Conservation (phyloP, 2,888 invertebrate species). For the Ectobius pallidus region DNA sequence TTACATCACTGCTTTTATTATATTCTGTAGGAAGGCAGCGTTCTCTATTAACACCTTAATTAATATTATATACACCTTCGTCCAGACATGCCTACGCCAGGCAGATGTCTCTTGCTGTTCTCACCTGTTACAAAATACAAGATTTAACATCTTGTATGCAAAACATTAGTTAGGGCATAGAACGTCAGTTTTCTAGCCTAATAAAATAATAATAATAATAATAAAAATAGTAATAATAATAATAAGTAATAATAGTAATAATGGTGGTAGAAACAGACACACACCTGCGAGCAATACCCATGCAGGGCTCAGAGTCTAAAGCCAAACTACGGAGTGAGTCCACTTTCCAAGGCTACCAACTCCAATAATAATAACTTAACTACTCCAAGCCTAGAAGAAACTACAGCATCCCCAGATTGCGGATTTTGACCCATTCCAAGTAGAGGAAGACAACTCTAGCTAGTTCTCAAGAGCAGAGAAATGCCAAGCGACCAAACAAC, state of each 20-base stretch:
- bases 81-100: too few species aligned
- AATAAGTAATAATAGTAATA: too few species aligned
- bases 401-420: background rate
- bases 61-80: too few species aligned
- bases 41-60: too few species aligned
- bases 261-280: constrained; percentile 19
- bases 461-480: background rate
- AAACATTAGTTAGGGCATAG: background rate
- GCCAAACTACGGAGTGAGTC: constrained; percentile 25
- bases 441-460: constrained; percentile 14
- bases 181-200: constrained; percentile 23
- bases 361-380: constrained; percentile 16
- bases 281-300: constrained; percentile 33
- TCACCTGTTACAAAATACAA: too few species aligned
- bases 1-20: too few species aligned
- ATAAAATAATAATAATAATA: too few species aligned
- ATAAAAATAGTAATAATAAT: too few species aligned
- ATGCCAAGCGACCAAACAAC: constrained; percentile 10
- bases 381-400: constrained; percentile 30
- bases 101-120: too few species aligned
- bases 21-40: too few species aligned
- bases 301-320: constrained; percentile 33
- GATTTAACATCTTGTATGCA: constrained; percentile 13
- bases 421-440: too few species aligned
- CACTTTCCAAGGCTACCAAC: constrained; percentile 28